Evolutionary conservation across 2,797 vertebrate species (phyloP).

Genomic region (Halcyon leucocephala): DNA sequence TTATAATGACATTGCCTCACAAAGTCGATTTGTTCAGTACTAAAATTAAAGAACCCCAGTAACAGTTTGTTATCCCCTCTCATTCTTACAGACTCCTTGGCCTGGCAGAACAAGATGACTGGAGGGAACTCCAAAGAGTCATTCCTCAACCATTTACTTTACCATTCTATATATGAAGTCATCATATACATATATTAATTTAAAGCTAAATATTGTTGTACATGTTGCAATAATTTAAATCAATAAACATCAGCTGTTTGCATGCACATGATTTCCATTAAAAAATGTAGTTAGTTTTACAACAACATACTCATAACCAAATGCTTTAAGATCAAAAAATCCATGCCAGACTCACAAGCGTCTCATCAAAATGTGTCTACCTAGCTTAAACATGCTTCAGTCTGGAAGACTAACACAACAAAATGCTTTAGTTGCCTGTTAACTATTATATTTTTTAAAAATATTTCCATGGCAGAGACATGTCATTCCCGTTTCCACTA

Average conservation of each 20-base stretch:
- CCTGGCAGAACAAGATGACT: background rate
- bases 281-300: background rate
- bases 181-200: background rate
- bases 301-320: background rate
- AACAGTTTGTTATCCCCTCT: background rate
- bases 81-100: background rate
- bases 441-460: background rate
- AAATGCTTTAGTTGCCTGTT: background rate
- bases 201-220: background rate
- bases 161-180: background rate
- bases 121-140: background rate
- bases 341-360: background rate
- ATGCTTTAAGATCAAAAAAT: background rate
- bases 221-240: background rate
- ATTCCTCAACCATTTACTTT: background rate
- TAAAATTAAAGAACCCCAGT: background rate
- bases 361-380: background rate
- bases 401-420: background rate
- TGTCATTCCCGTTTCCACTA: background rate
- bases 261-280: background rate
- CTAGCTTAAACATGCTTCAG: background rate
- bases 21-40: background rate
- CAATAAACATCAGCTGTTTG: background rate
- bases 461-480: background rate
- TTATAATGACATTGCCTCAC: rapidly evolving